These are phyloP conservation scores for Ceratina australensis DNA, from an alignment of 1,140 invertebrate species.

Conservation along the genomic window DNA sequence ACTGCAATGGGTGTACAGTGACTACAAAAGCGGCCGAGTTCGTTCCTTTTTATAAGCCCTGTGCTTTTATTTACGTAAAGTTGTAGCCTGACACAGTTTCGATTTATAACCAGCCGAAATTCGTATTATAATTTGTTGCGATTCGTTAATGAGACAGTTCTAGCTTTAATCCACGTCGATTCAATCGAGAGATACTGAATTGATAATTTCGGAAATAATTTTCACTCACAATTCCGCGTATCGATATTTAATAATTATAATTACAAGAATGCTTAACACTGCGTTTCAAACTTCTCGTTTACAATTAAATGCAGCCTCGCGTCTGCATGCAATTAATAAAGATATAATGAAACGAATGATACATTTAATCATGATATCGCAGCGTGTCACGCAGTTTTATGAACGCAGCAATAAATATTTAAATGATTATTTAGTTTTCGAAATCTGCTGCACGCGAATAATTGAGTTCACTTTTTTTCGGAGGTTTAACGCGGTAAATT, in stretches of 20 bases:
- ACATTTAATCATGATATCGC: neutral
- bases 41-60: no score
- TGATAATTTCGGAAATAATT: neutral
- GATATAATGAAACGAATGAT: neutral
- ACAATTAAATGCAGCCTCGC: neutral
- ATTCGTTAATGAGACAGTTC: no score
- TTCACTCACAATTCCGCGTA: neutral
- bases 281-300: neutral
- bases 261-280: neutral
- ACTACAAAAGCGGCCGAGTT: neutral
- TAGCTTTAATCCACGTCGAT: neutral
- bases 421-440: neutral
- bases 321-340: neutral
- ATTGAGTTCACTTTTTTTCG: no score
- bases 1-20: neutral
- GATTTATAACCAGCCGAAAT: no score
- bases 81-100: no score
- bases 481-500: no score
- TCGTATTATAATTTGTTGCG: no score
- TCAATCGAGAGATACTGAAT: neutral
- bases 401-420: neutral
- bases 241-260: neutral
- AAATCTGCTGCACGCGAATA: no score
- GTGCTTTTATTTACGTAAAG: no score
- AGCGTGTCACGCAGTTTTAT: neutral